Conservation (phyloP, 2,113 vertebrate species). For the Dipodomys stephensi region DNA sequence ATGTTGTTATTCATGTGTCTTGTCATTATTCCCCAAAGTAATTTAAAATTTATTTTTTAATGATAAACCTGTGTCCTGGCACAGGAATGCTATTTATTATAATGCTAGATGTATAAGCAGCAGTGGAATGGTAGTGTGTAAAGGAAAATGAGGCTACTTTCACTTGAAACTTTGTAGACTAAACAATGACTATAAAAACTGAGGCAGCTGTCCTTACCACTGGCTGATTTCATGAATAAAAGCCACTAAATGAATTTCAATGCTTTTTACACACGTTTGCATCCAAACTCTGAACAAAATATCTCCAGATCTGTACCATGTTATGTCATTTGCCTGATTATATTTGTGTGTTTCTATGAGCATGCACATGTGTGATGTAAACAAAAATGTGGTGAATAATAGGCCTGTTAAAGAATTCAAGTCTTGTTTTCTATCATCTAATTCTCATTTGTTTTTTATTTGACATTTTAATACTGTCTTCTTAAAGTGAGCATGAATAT, state of each 20-base stretch:
- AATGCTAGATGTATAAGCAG: conserved; percentile 67
- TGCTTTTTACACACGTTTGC: conserved; percentile 3
- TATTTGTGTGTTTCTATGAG: not conserved
- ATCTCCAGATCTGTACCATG: not conserved
- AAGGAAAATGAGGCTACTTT: conserved; percentile 65
- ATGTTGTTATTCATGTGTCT: not conserved
- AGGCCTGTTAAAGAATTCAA: not conserved
- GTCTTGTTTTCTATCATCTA: not conserved
- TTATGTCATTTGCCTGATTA: not conserved
- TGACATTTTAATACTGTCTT: not conserved
- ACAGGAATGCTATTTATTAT: conserved; percentile 60
- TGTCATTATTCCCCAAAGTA: not conserved
- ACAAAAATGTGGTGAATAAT: not conserved
- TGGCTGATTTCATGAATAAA: conserved; percentile 66
- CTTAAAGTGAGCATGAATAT: not conserved
- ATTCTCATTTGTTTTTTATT: not conserved
- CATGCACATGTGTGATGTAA: not conserved
- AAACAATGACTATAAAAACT: conserved; percentile 69
- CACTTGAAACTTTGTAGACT: conserved; percentile 71
- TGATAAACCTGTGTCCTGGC: not conserved
- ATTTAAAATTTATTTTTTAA: not conserved
- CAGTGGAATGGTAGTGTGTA: not conserved
- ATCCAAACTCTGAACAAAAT: conserved; percentile 60
- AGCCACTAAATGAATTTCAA: conserved; percentile 57
- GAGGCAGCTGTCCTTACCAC: conserved; percentile 1